Evolutionary conservation across 2,888 invertebrate genomes (phyloP).

Genomic region (Tromatobia lineatoria): DNA sequence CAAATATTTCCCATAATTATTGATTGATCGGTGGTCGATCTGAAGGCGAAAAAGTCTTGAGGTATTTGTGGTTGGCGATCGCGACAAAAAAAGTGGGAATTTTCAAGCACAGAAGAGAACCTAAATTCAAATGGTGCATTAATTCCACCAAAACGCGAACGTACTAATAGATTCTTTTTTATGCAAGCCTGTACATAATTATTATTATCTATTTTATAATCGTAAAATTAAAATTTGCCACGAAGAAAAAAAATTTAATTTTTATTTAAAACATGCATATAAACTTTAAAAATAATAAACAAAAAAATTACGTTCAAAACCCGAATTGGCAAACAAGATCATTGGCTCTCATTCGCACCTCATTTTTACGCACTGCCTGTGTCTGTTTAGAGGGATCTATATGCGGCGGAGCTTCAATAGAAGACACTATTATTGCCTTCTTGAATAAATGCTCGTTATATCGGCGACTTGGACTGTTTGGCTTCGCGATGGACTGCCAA

Average conservation of each 20-base stretch:
- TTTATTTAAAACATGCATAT: too few relatives aligned
- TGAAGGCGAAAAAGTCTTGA: background rate
- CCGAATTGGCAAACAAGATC: slow-evolving; percentile 55
- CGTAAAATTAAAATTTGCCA: too few relatives aligned
- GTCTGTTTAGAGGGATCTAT: background rate
- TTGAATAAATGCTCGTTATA: background rate
- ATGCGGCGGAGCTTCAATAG: background rate
- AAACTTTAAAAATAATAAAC: too few relatives aligned
- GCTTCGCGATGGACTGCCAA: background rate
- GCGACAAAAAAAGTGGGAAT: slow-evolving; percentile 15
- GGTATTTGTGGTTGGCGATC: background rate
- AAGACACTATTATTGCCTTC: slow-evolving; percentile 3
- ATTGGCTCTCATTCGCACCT: slow-evolving; percentile 54
- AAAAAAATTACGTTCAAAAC: too few relatives aligned
- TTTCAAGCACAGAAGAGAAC: slow-evolving; percentile 16
- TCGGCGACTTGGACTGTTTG: too few relatives aligned
- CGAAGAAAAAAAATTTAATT: too few relatives aligned
- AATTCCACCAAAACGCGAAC: too few relatives aligned
- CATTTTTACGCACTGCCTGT: slow-evolving; percentile 4
- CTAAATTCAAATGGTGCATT: too few relatives aligned
- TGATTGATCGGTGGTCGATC: slow-evolving; percentile 4
- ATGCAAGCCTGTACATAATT: too few relatives aligned
- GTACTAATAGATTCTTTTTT: too few relatives aligned
- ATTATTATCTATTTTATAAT: too few relatives aligned
- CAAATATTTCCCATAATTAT: slow-evolving; percentile 22